Percentiles rank a stretch among this genome's conserved stretches.
These are phyloP conservation scores for Drosophila aldrichi DNA, from an alignment of 2,888 invertebrate species.

Conservation along the genomic window DNA sequence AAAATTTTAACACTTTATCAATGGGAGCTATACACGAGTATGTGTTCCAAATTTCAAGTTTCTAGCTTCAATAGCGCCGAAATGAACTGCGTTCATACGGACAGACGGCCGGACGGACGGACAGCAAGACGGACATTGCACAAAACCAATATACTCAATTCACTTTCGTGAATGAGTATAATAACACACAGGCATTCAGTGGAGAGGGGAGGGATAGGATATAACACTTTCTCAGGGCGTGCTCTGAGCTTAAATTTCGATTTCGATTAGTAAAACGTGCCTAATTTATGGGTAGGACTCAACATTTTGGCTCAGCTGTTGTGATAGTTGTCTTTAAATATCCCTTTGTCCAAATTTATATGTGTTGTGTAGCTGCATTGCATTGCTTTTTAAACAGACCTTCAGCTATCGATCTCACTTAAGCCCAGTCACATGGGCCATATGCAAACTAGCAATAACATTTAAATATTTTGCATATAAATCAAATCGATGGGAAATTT, in stretches of 20 bases:
- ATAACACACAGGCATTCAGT: too few species aligned
- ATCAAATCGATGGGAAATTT: conserved; percentile 75
- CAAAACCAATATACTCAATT: too few species aligned
- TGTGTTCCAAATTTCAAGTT: too few species aligned
- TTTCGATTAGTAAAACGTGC: conserved; percentile 59
- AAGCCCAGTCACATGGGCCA: conserved; percentile 55
- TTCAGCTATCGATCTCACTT: conserved; percentile 74
- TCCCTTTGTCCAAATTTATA: conserved; percentile 1
- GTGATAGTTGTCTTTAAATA: conserved; percentile 19
- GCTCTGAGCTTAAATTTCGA: conserved; percentile 64
- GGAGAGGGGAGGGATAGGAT: too few species aligned
- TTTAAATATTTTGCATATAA: conserved; percentile 78
- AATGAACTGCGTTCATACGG: too few species aligned
- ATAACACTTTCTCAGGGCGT: background rate
- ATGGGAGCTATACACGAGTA: too few species aligned
- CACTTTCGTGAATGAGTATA: too few species aligned
- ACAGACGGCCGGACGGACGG: too few species aligned
- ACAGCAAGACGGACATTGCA: too few species aligned
- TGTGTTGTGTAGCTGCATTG: conserved; percentile 13
- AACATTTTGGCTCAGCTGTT: conserved; percentile 41
- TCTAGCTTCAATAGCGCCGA: too few species aligned
- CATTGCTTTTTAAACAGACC: conserved; percentile 48
- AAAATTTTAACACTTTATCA: too few species aligned
- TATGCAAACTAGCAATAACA: conserved; percentile 77
- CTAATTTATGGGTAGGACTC: conserved; percentile 60